phyloP scores from a whole-genome alignment of 2,888 invertebrate species.

The Oxyscelio sp. region DNA sequence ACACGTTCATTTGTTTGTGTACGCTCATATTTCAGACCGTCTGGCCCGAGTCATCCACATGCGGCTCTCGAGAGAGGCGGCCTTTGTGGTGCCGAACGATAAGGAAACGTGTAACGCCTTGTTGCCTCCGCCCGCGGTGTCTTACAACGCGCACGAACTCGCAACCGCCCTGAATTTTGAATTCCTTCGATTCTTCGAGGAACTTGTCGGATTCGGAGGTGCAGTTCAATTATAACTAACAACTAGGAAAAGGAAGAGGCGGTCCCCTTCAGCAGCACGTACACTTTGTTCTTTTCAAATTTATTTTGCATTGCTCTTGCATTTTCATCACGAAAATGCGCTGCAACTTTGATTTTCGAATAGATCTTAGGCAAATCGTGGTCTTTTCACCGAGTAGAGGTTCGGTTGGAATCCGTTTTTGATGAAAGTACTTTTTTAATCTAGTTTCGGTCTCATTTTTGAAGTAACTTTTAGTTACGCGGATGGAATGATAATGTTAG shows the following conservation, averaged over 20 bases:
- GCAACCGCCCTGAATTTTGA: not conserved
- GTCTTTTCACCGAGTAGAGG: not conserved
- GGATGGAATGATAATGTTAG: no score
- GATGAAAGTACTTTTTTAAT: no score
- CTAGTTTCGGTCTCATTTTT: no score
- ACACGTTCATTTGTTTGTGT: constrained; percentile 38
- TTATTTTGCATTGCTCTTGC: constrained; percentile 33
- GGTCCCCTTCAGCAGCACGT: constrained; percentile 23
- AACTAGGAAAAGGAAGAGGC: constrained; percentile 15
- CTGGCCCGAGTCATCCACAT: constrained; percentile 52
- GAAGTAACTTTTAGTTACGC: no score
- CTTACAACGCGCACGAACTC: constrained; percentile 15
- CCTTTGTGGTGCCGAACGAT: constrained; percentile 48
- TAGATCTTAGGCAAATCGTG: not conserved
- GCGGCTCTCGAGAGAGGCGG: constrained; percentile 45
- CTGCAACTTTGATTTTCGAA: not conserved
- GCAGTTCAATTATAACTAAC: constrained; percentile 36
- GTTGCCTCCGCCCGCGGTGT: not conserved
- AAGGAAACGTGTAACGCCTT: constrained; percentile 30
- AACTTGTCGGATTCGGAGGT: constrained; percentile 34
- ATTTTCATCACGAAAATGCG: not conserved
- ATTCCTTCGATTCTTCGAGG: constrained; percentile 13
- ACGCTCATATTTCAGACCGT: constrained; percentile 46
- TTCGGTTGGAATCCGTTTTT: no score
- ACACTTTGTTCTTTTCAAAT: constrained; percentile 15